phyloP scores from a whole-genome alignment of 2,113 vertebrate genomes.

The Plecturocebus donacophilus region DNA sequence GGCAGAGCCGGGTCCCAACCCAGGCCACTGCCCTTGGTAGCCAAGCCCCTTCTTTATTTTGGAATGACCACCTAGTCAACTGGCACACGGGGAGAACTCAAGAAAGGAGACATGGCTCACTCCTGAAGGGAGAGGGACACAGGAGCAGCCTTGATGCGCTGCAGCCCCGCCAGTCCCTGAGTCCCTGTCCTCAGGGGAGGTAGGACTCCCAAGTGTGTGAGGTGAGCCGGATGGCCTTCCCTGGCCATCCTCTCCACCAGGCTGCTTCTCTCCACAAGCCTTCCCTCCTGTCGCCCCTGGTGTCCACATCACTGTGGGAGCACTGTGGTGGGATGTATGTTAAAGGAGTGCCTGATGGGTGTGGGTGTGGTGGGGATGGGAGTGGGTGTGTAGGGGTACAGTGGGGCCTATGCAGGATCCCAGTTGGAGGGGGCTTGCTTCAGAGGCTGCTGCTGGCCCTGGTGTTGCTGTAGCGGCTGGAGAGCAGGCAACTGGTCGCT shows the following conservation, averaged over 20 bases:
- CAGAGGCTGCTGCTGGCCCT: neutral
- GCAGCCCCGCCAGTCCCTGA: fast-evolving
- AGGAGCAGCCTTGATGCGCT: neutral
- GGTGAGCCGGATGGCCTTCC: neutral
- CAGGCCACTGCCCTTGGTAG: neutral
- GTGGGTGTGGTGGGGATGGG: neutral
- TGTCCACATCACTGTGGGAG: neutral
- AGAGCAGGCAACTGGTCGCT: neutral
- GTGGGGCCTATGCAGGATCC: neutral
- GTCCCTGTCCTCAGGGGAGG: neutral
- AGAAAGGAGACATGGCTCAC: too few relatives aligned
- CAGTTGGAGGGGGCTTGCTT: neutral
- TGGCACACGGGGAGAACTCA: neutral
- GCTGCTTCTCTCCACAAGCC: neutral
- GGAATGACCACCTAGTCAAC: neutral
- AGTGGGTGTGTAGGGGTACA: too few relatives aligned
- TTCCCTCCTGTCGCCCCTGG: neutral
- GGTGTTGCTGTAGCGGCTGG: too few relatives aligned
- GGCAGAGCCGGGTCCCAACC: neutral
- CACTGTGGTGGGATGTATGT: neutral
- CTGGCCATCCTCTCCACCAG: too few relatives aligned
- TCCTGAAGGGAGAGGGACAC: too few relatives aligned
- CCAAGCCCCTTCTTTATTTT: neutral
- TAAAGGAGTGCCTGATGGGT: too few relatives aligned
- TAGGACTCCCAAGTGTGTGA: neutral